phyloP scores from a whole-genome alignment of 2,113 vertebrate species.

The Pipra filicauda region DNA sequence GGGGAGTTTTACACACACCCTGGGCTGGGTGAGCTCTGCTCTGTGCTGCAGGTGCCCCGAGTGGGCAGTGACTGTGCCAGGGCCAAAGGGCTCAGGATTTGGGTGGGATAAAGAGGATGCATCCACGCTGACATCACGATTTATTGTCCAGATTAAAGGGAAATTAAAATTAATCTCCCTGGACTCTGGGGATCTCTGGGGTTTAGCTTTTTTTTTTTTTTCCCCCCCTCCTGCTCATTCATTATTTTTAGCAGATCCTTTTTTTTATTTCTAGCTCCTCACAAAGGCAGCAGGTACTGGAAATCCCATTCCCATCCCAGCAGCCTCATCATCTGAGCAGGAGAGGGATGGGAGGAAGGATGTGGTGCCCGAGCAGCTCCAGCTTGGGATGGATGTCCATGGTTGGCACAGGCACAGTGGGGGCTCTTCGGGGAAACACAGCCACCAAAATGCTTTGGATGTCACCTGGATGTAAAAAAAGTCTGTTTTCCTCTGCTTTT shows the following conservation, averaged over 20 bases:
- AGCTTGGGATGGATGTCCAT: not conserved
- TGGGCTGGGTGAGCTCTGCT: not conserved
- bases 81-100: not conserved
- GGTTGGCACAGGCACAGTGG: not conserved
- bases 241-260: constrained; percentile 9
- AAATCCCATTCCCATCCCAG: not conserved
- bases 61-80: not conserved
- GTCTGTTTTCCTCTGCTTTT: not conserved
- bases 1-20: not conserved
- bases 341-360: not conserved
- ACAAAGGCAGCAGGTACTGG: not conserved
- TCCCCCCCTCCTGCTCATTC: not conserved
- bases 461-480: not conserved
- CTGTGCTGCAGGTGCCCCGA: rapidly evolving
- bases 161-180: constrained; percentile 31
- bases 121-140: not conserved
- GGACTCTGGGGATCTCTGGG: not conserved
- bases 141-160: not conserved
- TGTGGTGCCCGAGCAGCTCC: not conserved
- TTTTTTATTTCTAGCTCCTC: constrained; percentile 5
- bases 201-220: not conserved
- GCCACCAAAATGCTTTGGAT: not conserved
- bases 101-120: not conserved
- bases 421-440: not conserved
- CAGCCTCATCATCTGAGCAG: not conserved